Percentiles rank a stretch among this genome's conserved stretches.
phyloP scores from a whole-genome alignment of 2,113 vertebrate genomes.

The Geococcyx californianus region DNA sequence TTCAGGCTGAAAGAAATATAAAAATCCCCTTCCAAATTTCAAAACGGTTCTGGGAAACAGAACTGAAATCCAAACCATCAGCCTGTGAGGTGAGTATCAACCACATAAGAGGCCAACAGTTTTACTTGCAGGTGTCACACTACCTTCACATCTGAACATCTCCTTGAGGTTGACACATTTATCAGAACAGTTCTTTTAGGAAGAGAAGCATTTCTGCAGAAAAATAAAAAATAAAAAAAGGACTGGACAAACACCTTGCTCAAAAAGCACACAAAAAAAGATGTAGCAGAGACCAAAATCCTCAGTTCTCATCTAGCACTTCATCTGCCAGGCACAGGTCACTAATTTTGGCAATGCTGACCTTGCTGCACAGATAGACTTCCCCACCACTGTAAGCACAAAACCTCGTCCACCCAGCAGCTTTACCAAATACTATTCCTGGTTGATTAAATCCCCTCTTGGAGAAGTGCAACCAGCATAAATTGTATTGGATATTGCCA shows the following conservation, averaged over 20 bases:
- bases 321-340: neutral
- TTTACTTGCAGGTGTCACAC: neutral
- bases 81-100: fast-evolving
- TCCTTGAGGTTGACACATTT: neutral
- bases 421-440: neutral
- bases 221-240: neutral
- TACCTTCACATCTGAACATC: neutral
- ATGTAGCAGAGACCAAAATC: neutral
- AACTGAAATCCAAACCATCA: neutral
- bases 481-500: neutral
- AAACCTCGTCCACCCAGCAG: neutral
- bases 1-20: neutral
- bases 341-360: neutral
- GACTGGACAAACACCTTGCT: neutral
- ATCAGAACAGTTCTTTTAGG: neutral
- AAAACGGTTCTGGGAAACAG: neutral
- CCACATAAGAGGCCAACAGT: neutral
- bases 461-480: neutral
- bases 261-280: neutral
- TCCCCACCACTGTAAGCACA: neutral
- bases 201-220: neutral
- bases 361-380: neutral
- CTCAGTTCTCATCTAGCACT: neutral
- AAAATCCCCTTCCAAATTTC: neutral
- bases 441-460: neutral